Base-by-base conservation (phyloP, 2,113 vertebrate genomes). In the Ceyx melanurus region DNA sequence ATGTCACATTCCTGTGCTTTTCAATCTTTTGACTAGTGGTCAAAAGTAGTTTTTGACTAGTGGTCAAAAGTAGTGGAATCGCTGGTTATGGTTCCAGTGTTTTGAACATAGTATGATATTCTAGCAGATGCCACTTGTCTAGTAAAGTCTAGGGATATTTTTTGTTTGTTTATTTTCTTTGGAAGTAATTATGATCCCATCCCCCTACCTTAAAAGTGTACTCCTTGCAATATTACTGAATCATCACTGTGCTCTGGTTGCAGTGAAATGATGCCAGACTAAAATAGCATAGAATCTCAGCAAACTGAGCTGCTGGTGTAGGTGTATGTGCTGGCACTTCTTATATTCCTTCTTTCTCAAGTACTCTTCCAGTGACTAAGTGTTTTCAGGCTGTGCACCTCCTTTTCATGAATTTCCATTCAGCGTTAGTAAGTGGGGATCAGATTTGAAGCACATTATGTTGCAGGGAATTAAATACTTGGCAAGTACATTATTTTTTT, bases 221-320 rank as follows among this genome's bases (percentile, higher is more conserved):
- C 56, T 88, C 15, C 61, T 80, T 67, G 48, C 31, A 78, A n/a
- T 87, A 54, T 89, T 94, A 85, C 83, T 93, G 81, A 87, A 71
- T 97, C 82, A 72, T 82, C 56, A 45, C 61, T 67, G 28, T 28
- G 5, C 56, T 91, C 58, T 81, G 31, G n/a, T 62, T 83, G 67
- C 54, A 70, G 75, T 70, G 56, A 54, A 40, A 92, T 95, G 87
- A 81, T 62, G 16, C 54, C 35, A 9, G 31, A 70, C 89, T 94
- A 67, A 93, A 97, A 92, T 88, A 94, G 82, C 76, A 80, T 21
- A 88, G 68, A 88, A 81, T 70, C 83, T 64, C 79, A 93, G 82
- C 82, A 92, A n/a, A 92, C 42, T n/a, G 64, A 91, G 60, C 80
- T 85, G 29, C 31, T 75, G 56, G 51, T 88, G 90, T 89, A 86